A percentile compares a stretch with the other conserved stretches of the same genome.
phyloP scores from a whole-genome alignment of 2,888 invertebrate species.

The Altica lythri region DNA sequence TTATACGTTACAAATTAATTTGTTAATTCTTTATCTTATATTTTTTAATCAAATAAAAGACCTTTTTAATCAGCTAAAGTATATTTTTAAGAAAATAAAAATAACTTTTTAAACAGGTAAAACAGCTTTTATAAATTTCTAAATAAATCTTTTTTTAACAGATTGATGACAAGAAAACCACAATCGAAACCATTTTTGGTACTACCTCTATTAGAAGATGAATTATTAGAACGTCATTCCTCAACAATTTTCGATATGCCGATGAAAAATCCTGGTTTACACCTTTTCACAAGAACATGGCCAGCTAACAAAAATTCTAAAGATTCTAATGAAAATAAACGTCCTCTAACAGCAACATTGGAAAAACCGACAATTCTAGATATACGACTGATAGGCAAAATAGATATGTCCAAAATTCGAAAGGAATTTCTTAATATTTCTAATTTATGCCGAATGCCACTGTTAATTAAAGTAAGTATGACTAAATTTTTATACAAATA shows the following conservation, averaged over 20 bases:
- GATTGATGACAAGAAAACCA: slow-evolving; percentile 41
- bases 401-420: slow-evolving; percentile 64
- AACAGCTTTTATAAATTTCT: too few species aligned
- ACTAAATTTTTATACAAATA: too few species aligned
- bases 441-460: slow-evolving; percentile 53
- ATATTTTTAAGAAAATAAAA: too few species aligned
- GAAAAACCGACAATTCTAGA: slow-evolving; percentile 62
- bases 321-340: slow-evolving; percentile 40
- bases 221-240: slow-evolving; percentile 17
- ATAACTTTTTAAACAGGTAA: too few species aligned
- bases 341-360: slow-evolving; percentile 64
- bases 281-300: slow-evolving; percentile 54
- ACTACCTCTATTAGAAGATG: slow-evolving; percentile 39
- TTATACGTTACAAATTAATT: too few species aligned
- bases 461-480: too few species aligned
- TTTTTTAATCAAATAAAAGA: too few species aligned
- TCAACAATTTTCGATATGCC: slow-evolving; percentile 41
- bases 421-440: slow-evolving; percentile 60
- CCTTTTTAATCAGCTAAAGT: too few species aligned
- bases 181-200: slow-evolving; percentile 45
- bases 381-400: slow-evolving; percentile 58
- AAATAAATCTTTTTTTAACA: neutral
- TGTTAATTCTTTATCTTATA: too few species aligned
- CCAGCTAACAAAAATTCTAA: slow-evolving; percentile 42
- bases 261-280: slow-evolving; percentile 47